Conservation (phyloP, 2,113 vertebrate species). For the Drymodes brunneopygia region DNA sequence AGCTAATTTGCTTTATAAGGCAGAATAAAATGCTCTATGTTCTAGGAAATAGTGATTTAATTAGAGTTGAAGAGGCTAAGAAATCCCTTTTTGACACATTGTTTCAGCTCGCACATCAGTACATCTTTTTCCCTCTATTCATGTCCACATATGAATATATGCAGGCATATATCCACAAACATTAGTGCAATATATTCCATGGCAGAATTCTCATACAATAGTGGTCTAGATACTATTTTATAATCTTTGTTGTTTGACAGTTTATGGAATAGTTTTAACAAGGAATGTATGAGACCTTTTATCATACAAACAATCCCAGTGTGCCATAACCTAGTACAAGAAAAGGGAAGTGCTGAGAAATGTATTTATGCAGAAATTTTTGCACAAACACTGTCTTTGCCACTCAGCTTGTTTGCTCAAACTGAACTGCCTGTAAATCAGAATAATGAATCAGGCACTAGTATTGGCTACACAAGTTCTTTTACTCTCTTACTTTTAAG, state of each 20-base stretch:
- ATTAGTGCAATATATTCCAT: background rate
- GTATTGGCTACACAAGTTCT: background rate
- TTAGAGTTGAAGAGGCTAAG: background rate
- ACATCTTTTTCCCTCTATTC: background rate
- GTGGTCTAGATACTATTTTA: background rate
- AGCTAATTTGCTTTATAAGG: background rate
- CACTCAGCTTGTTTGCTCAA: background rate
- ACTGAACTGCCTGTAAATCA: background rate
- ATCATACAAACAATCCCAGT: background rate
- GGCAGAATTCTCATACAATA: background rate
- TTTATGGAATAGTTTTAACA: background rate
- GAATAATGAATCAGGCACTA: background rate
- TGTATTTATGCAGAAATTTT: background rate
- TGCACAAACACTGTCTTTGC: background rate
- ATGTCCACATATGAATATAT: background rate
- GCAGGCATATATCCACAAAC: background rate
- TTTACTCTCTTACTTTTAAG: background rate
- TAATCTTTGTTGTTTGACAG: background rate
- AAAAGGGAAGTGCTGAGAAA: background rate
- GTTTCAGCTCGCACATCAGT: background rate
- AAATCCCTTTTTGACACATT: background rate
- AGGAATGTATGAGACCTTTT: background rate
- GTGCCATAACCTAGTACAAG: background rate
- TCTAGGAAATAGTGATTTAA: background rate
- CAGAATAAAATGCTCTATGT: rapidly evolving